phyloP scores from a whole-genome alignment of 1,140 invertebrate species.

The Dufourea novaeangliae region DNA sequence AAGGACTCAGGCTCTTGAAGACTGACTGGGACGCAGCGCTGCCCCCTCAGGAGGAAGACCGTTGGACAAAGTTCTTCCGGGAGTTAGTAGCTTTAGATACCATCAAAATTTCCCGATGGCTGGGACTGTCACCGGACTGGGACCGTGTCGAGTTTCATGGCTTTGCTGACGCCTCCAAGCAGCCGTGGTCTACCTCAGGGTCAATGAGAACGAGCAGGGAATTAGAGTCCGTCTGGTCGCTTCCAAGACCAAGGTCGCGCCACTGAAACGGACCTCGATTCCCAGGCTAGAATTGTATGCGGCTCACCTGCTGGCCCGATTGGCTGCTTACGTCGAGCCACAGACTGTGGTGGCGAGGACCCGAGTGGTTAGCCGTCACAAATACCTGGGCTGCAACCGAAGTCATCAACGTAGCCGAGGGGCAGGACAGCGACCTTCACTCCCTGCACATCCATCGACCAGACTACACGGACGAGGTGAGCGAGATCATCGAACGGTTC shows the following conservation, averaged over 20 bases:
- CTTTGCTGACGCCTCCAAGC: conserved; percentile 25
- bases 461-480: too few species aligned
- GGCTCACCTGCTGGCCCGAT: too few species aligned
- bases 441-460: too few species aligned
- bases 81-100: background rate
- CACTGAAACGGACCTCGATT: background rate
- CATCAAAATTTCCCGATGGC: background rate
- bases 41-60: background rate
- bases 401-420: too few species aligned
- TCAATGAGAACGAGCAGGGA: too few species aligned
- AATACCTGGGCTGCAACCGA: too few species aligned
- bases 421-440: too few species aligned
- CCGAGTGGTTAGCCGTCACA: too few species aligned
- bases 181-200: background rate
- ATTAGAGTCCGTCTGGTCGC: background rate
- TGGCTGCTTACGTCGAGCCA: too few species aligned
- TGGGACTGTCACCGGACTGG: background rate
- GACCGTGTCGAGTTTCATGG: background rate
- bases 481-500: too few species aligned
- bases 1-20: background rate
- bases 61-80: background rate
- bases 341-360: too few species aligned
- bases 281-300: too few species aligned
- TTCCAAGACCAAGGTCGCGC: background rate
- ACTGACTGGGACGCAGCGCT: background rate